Evolutionary conservation across 2,113 vertebrate species (phyloP), one percentile per base, ranked within the genome.

Genomic region (Ictidomys tridecemlineatus): DNA sequence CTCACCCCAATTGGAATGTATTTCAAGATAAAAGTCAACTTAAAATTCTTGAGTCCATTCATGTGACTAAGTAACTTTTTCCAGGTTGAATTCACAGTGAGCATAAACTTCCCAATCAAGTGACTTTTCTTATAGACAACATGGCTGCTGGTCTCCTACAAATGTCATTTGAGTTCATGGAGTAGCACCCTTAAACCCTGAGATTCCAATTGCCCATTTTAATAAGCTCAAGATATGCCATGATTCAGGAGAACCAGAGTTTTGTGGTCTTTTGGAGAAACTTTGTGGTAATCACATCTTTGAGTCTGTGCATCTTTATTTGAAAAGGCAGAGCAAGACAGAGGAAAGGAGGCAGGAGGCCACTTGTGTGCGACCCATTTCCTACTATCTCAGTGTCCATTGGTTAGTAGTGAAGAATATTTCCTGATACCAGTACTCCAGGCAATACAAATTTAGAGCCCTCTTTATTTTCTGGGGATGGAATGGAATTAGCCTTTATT

Each of bases 41-140:
- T 82, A 32, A 82, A 80, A 61, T 61, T 65, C 17, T 34, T 69
- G 39, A n/a, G 17, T 45, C 76, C n/a, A 69, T 20, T n/a, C 65
- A 37, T 65, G 24, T 82, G 48, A 91, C 24, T 63, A 65, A 45
- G 77, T 84, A 17, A 63, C 39, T 85, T 96, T 91, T 96, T 95
- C 93, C 51, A 65, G 86, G 53, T 65, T 88, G 82, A 95, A 95
- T 73, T 94, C 65, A 80, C 30, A 26, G 14, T 72, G 20, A 93
- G 9, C 39, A 2, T 67, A 24, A 67, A 73, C 78, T 85, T 95
- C 61, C 72, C 77, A 78, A 16, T 17, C 6, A 30, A 53, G 56
- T 69, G 48, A 77, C 85, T 89, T 78, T 80, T 56, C 48, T 77
- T 91, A 18, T 6, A 82, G 79, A 65, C 45, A 70, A 3, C 16